Base-by-base conservation (phyloP, 2,888 invertebrate genomes). In the Crioceris asparagi region DNA sequence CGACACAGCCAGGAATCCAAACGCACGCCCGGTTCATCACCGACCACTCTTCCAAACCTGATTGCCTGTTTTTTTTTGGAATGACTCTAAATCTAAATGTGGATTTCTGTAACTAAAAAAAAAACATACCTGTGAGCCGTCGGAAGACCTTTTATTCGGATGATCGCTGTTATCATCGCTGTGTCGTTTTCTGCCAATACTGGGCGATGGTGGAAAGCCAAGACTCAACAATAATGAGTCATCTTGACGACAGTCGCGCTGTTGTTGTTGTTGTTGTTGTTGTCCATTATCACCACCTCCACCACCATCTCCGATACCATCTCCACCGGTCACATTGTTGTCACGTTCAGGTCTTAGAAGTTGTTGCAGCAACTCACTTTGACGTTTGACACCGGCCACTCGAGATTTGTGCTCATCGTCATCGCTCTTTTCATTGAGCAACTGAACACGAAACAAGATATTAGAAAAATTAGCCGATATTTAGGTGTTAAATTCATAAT, bases 381-480 rank as follows among this genome's bases (percentile, higher is more conserved):
- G 69, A 54, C 66, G 79, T 68, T 70, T 71, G 43, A 71, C 52
- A 25, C 72, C 71, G 52, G 65, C 51, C 50, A 71, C 68, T 47
- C 66, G 66, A 44, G 79, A 81, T 40, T 76, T 72, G 45, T 78
- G 77, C 49, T 85, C 85, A 49, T 85, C 85, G 52, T 86, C 85
- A 52, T 85, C 85, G 41, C 77, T 80, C 64, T 82, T 84, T 47
- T 85, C 83, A 58, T 85, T 87, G 45, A 87, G 68, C 61, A 88
- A 74, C 83, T 86, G 59, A 15, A 62, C 63, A 45, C 3, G 15
- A 11, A 12, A 15, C 3, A 29, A 15, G 6, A 14, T 29, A 29
- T 29, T n/a, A n/a, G n/a, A n/a, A n/a, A n/a, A n/a, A n/a, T n/a
- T n/a, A n/a, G n/a, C n/a, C n/a, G n/a, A n/a, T n/a, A n/a, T n/a